Conservation (phyloP, 2,113 vertebrate genomes). For the Oreotragus oreotragus region DNA sequence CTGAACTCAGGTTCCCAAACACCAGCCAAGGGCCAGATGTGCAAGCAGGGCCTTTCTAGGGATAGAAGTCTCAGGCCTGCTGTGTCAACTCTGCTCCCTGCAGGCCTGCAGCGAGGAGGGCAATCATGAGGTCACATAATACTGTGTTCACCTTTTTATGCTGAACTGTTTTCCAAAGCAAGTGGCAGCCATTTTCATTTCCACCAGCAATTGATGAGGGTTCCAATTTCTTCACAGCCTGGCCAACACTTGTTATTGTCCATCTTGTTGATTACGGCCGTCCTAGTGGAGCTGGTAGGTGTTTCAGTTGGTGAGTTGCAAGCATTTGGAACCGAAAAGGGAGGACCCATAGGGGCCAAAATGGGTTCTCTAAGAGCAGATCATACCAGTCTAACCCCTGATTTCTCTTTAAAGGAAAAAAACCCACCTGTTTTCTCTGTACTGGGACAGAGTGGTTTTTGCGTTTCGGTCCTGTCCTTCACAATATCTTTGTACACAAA, state of each 20-base stretch:
- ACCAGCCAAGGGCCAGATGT: background rate
- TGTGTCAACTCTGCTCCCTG: too few relatives aligned
- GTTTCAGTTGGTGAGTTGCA: slow-evolving; percentile 24
- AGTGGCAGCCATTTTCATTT: background rate
- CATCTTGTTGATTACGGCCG: background rate
- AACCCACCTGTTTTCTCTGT: background rate
- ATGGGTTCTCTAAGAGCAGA: background rate
- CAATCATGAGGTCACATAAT: background rate
- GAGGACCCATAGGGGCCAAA: background rate
- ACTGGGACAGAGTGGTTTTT: background rate
- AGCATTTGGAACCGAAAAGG: slow-evolving; percentile 15
- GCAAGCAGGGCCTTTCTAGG: background rate
- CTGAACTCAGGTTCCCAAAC: background rate
- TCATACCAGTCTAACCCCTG: background rate
- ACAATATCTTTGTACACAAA: background rate
- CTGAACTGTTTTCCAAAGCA: background rate
- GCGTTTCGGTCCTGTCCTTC: background rate
- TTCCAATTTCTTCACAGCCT: background rate
- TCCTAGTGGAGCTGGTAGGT: background rate
- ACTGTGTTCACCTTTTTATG: background rate
- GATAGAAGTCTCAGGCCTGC: background rate
- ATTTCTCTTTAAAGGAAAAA: background rate
- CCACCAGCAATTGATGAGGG: background rate
- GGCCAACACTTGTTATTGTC: background rate
- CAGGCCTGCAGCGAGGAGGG: too few relatives aligned